Evolutionary conservation across 2,888 invertebrate species (phyloP).

Genomic region (Nemotelus nigrinus): DNA sequence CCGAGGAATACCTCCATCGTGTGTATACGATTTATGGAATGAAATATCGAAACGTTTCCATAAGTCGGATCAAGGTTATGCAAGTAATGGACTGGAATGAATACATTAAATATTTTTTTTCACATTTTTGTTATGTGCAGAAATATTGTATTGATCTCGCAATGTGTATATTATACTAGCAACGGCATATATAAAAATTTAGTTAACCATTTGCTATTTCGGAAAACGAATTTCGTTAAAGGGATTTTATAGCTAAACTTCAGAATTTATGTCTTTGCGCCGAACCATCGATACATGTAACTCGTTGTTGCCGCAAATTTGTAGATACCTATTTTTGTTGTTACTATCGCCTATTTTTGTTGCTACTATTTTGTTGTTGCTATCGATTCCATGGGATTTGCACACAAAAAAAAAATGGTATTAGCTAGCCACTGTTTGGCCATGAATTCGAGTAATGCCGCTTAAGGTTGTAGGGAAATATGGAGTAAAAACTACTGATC

Average conservation of each 20-base stretch:
- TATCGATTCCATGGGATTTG: too few species aligned
- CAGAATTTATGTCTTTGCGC: too few species aligned
- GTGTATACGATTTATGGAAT: conserved; percentile 33
- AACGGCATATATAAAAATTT: conserved; percentile 16
- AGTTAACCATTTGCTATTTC: conserved; percentile 28
- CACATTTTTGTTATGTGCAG: conserved; percentile 32
- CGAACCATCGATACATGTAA: too few species aligned
- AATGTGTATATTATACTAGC: conserved; percentile 17
- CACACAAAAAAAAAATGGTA: too few species aligned
- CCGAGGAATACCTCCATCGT: conserved; percentile 17
- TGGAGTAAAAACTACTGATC: too few species aligned
- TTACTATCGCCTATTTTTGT: too few species aligned
- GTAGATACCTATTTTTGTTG: too few species aligned
- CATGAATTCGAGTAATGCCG: too few species aligned
- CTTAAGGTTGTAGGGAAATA: too few species aligned
- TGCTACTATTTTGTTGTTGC: too few species aligned
- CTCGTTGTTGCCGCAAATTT: too few species aligned
- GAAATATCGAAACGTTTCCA: conserved; percentile 33
- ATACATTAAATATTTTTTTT: conserved; percentile 28
- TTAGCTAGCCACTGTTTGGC: too few species aligned
- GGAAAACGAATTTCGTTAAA: conserved; percentile 13
- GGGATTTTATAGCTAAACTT: conserved; percentile 12
- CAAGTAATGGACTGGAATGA: conserved; percentile 38
- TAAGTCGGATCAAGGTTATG: conserved; percentile 44
- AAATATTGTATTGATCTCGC: conserved; percentile 17